phyloP scores from a whole-genome alignment of 2,888 invertebrate genomes.

The Philereme transversata region DNA sequence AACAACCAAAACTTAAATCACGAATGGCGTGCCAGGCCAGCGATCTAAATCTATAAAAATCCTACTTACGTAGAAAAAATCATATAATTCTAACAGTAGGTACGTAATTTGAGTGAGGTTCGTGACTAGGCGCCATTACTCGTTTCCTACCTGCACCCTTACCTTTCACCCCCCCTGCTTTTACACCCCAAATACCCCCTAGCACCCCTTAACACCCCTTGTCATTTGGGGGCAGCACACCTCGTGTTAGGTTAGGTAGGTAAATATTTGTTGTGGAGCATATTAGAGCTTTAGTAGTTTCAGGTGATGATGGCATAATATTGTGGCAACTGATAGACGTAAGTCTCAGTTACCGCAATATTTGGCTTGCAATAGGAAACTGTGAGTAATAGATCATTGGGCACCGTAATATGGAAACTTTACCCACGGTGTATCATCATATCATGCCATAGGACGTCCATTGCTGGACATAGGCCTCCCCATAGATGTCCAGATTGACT shows the following conservation, averaged over 20 bases:
- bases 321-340: too few relatives aligned
- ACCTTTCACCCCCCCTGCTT: slow-evolving; percentile 45
- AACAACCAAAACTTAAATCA: slow-evolving; percentile 41
- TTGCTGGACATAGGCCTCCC: too few relatives aligned
- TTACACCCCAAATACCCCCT: slow-evolving; percentile 40
- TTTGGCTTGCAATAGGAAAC: too few relatives aligned
- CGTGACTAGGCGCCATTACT: slow-evolving; percentile 77
- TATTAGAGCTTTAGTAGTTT: slow-evolving; percentile 8
- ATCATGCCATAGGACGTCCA: too few relatives aligned
- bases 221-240: slow-evolving; percentile 58
- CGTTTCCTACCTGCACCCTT: slow-evolving; percentile 61
- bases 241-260: slow-evolving; percentile 50
- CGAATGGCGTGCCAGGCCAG: slow-evolving; percentile 44
- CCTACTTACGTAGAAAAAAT: slow-evolving; percentile 34
- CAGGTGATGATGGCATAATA: background rate
- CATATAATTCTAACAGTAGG: slow-evolving; percentile 26
- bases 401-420: too few relatives aligned
- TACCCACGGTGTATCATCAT: too few relatives aligned
- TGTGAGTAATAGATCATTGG: too few relatives aligned
- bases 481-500: too few relatives aligned
- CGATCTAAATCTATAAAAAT: slow-evolving; percentile 43
- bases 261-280: slow-evolving; percentile 42
- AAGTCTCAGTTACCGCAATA: too few relatives aligned
- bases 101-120: slow-evolving; percentile 60
- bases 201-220: slow-evolving; percentile 41